Evolutionary conservation across 2,113 vertebrate species (phyloP).

Genomic region (Lepisosteus osseus): DNA sequence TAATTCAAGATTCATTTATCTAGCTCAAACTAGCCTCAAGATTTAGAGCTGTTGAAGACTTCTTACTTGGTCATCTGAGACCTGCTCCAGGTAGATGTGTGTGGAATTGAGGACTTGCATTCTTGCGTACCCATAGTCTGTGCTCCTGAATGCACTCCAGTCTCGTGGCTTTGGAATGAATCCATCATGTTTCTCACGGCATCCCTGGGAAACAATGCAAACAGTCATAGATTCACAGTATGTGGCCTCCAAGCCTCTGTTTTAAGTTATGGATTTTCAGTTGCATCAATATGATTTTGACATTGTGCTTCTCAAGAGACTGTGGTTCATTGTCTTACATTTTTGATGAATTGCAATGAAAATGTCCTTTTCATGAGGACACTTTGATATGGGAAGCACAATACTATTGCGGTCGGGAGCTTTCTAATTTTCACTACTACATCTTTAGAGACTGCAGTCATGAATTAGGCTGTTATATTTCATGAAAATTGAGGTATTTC

Average conservation of each 20-base stretch:
- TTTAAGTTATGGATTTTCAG: not conserved
- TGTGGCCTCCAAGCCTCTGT: not conserved
- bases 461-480: not conserved
- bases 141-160: conserved; percentile 80
- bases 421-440: too few species aligned
- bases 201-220: conserved; percentile 62
- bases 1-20: too few species aligned
- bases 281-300: not conserved
- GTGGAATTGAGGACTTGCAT: conserved; percentile 73
- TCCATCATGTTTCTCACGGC: conserved; percentile 71
- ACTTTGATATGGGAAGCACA: conserved; percentile 43
- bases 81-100: conserved; percentile 81
- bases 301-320: conserved; percentile 7
- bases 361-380: conserved; percentile 27
- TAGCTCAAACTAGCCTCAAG: not conserved
- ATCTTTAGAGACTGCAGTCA: not conserved
- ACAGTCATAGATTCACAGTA: not conserved
- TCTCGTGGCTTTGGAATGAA: conserved; percentile 69
- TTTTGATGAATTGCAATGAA: conserved; percentile 22
- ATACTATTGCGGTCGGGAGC: conserved; percentile 38
- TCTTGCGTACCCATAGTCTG: conserved; percentile 78
- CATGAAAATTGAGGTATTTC: not conserved
- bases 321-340: conserved; percentile 10
- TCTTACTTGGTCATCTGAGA: conserved; percentile 83
- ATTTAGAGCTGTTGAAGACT: not conserved